phyloP scores from a whole-genome alignment of 2,113 vertebrate species.

The Notiomystis cincta region DNA sequence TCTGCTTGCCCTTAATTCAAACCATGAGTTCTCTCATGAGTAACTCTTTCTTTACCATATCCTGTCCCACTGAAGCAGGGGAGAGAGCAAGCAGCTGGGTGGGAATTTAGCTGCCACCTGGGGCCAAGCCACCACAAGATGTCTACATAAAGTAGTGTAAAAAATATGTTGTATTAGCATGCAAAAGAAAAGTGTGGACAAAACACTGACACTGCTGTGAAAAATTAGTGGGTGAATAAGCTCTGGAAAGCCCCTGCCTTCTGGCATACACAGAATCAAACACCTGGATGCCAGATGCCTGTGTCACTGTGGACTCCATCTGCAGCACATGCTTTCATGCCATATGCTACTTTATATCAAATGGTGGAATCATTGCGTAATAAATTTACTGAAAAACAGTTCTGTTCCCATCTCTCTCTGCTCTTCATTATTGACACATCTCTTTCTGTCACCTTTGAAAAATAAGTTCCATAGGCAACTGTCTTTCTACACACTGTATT shows the following conservation, averaged over 20 bases:
- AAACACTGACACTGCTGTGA: not conserved
- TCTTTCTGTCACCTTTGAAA: not conserved
- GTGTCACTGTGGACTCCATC: conserved; percentile 57
- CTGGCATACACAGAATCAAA: conserved; percentile 49
- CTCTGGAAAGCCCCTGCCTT: not conserved
- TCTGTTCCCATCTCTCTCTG: not conserved
- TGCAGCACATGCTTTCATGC: conserved; percentile 34
- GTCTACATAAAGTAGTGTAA: not conserved
- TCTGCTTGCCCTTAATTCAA: not conserved
- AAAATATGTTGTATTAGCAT: not conserved
- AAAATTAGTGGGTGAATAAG: conserved; percentile 25
- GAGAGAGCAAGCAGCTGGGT: not conserved
- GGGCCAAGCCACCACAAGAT: not conserved
- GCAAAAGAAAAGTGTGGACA: not conserved
- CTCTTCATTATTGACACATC: not conserved
- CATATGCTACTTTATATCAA: conserved; percentile 59
- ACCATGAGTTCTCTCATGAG: not conserved
- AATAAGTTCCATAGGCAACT: not conserved
- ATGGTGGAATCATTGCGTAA: conserved; percentile 2
- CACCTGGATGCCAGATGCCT: conserved; percentile 62
- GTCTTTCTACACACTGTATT: not conserved
- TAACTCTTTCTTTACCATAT: not conserved
- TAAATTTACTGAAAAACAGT: not conserved
- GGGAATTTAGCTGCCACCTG: not conserved
- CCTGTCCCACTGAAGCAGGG: not conserved